Evolutionary conservation across 1,140 invertebrate species (phyloP).

Genomic region (Helicoverpa zea): DNA sequence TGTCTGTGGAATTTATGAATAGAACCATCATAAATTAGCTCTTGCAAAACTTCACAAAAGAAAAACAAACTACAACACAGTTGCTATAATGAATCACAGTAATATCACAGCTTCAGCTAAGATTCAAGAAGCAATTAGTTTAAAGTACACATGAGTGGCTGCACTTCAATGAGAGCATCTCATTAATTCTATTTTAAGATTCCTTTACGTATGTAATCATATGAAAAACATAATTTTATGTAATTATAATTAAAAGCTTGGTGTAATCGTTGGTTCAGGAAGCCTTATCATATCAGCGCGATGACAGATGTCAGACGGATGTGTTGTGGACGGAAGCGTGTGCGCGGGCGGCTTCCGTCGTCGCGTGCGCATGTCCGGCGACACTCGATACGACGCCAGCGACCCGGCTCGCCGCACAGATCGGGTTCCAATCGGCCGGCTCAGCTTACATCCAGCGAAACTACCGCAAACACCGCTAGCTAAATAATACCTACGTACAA

Average conservation of each 20-base stretch:
- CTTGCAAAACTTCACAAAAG: too few relatives aligned
- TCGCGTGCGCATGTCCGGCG: conserved; percentile 75
- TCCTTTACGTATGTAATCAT: background rate
- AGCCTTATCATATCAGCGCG: conserved; percentile 74
- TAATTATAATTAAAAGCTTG: background rate
- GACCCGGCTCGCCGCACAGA: conserved; percentile 55
- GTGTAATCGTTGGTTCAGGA: conserved; percentile 61
- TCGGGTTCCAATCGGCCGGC: conserved; percentile 64
- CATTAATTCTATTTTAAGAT: conserved; percentile 9
- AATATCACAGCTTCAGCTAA: background rate
- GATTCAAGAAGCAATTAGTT: conserved; percentile 7
- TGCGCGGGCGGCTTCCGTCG: conserved; percentile 74
- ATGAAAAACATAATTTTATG: background rate
- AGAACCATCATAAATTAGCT: too few relatives aligned
- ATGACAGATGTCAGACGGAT: conserved; percentile 48
- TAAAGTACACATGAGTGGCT: conserved; percentile 9
- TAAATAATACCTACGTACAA: conserved; percentile 56
- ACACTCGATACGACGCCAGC: conserved; percentile 60
- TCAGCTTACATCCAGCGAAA: conserved; percentile 61
- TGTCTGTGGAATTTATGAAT: too few relatives aligned
- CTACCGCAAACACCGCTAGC: conserved; percentile 60
- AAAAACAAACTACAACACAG: too few relatives aligned
- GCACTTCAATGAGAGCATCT: background rate
- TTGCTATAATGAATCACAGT: background rate
- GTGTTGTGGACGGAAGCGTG: conserved; percentile 64